Conservation (phyloP, 2,888 invertebrate species). For the Lycophotia porphyrea region DNA sequence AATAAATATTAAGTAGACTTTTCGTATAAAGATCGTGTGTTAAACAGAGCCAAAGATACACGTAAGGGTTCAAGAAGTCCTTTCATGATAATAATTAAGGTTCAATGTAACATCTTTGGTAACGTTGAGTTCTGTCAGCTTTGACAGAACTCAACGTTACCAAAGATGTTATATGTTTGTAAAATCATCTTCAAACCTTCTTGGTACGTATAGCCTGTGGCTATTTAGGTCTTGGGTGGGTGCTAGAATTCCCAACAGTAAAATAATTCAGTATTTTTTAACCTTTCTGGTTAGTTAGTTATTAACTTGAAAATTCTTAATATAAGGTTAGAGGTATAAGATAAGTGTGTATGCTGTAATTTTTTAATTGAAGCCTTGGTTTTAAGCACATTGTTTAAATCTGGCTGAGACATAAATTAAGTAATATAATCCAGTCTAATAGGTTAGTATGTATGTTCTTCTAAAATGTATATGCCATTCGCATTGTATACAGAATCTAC, state of each 20-base stretch:
- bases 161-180: too few species aligned
- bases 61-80: constrained; percentile 4
- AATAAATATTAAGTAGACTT: constrained; percentile 26
- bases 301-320: background rate
- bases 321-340: too few species aligned
- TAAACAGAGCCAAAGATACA: constrained; percentile 12
- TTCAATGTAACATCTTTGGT: constrained; percentile 31
- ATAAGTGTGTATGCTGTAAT: background rate
- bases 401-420: background rate
- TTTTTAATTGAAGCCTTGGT: background rate
- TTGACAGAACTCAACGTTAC: too few species aligned
- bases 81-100: constrained; percentile 27
- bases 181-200: constrained; percentile 30
- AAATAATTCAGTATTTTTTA: background rate
- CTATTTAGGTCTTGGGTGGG: background rate
- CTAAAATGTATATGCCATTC: background rate
- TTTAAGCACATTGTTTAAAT: background rate
- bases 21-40: background rate
- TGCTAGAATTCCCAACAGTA: background rate
- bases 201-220: constrained; percentile 2
- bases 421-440: background rate
- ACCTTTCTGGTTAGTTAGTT: background rate
- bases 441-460: background rate
- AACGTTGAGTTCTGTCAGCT: background rate
- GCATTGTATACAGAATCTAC: constrained; percentile 9